Evolutionary conservation across 2,888 invertebrate species (phyloP).

Genomic region (Laspeyria flexula): DNA sequence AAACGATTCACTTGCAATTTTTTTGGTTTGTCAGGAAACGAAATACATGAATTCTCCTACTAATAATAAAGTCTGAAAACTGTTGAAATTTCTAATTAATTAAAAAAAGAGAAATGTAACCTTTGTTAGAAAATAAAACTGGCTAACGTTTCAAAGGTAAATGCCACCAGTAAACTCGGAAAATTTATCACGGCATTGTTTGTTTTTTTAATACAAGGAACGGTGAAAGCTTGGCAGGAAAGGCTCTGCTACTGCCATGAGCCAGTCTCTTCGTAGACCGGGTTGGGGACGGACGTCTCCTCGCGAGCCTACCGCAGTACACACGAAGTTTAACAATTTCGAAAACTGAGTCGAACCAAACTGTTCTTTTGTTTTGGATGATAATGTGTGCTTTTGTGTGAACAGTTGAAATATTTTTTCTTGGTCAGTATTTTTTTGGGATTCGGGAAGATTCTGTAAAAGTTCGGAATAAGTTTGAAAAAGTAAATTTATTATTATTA

Average conservation of each 20-base stretch:
- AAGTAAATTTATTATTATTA: conserved; percentile 7
- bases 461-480: conserved; percentile 4
- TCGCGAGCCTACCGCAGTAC: conserved; percentile 7
- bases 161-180: background rate
- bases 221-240: conserved; percentile 10
- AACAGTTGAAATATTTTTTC: background rate
- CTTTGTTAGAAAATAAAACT: background rate
- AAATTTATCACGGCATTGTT: background rate
- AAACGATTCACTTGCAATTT: too few relatives aligned
- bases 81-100: too few relatives aligned
- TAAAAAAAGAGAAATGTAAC: too few relatives aligned
- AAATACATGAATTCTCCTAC: too few relatives aligned
- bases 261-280: conserved; percentile 30
- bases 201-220: conserved; percentile 2
- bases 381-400: background rate
- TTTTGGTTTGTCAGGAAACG: too few relatives aligned
- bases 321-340: conserved; percentile 23
- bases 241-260: conserved; percentile 3
- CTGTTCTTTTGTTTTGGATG: background rate
- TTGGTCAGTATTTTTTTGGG: background rate
- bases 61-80: too few relatives aligned
- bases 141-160: background rate
- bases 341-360: background rate
- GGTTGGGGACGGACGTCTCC: conserved; percentile 27
- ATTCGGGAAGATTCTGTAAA: too few relatives aligned